These are phyloP conservation scores for Choristoneura fumiferana DNA, from an alignment of 1,140 invertebrate genomes.

Conservation along the genomic window DNA sequence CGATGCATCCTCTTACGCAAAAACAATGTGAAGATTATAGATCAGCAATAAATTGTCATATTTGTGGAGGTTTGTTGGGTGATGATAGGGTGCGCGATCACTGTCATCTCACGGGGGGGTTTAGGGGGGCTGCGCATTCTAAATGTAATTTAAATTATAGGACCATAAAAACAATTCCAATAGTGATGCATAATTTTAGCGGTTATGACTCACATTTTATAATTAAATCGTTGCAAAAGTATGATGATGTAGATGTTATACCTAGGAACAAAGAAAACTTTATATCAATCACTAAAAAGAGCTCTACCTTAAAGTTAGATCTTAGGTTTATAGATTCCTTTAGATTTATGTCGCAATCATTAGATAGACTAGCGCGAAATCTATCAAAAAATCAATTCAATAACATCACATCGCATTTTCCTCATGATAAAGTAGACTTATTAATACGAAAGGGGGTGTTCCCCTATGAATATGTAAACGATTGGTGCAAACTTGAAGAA, in stretches of 20 bases:
- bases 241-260: background rate
- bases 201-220: background rate
- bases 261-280: background rate
- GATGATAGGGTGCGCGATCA: background rate
- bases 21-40: too few relatives aligned
- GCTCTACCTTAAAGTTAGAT: too few relatives aligned
- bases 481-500: background rate
- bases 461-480: slow-evolving; percentile 24
- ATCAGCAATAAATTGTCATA: background rate
- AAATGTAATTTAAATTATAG: background rate
- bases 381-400: too few relatives aligned
- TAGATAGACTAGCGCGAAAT: slow-evolving; percentile 27
- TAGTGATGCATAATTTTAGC: background rate
- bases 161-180: background rate
- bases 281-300: background rate
- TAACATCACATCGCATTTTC: too few relatives aligned
- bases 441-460: slow-evolving; percentile 25
- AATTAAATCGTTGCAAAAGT: background rate
- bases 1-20: too few relatives aligned
- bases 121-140: background rate
- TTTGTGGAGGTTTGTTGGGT: background rate
- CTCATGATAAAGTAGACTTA: slow-evolving; percentile 12
- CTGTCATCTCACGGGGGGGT: background rate
- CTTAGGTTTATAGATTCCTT: slow-evolving; percentile 31
- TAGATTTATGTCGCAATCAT: slow-evolving; percentile 19